Percentiles rank a stretch among this genome's conserved stretches.
phyloP scores from a whole-genome alignment of 2,113 vertebrate genomes.

The Silurus glanis region DNA sequence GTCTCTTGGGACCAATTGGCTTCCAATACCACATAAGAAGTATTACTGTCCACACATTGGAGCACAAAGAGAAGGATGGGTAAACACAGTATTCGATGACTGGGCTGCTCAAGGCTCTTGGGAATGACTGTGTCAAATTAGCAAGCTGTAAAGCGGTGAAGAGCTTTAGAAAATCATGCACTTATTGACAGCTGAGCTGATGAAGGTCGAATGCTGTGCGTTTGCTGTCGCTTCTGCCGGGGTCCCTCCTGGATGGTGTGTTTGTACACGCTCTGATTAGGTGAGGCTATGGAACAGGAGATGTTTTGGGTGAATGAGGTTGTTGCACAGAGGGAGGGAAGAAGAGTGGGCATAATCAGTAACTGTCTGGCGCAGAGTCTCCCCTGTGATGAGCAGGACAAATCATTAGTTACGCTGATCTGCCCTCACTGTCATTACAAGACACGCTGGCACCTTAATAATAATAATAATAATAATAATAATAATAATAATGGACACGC shows the following conservation, averaged over 20 bases:
- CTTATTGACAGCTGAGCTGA: constrained; percentile 48
- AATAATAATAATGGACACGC: constrained; percentile 12
- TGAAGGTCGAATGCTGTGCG: constrained; percentile 32
- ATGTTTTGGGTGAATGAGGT: constrained; percentile 34
- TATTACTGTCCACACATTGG: constrained; percentile 22
- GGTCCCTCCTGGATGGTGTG: constrained; percentile 19
- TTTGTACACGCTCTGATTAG: constrained; percentile 30
- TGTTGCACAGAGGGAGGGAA: constrained; percentile 19
- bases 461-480: background rate
- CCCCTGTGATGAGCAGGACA: constrained; percentile 37
- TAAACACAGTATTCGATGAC: constrained; percentile 37
- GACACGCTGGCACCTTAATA: constrained; percentile 6
- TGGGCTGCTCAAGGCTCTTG: background rate
- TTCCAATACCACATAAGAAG: constrained; percentile 36
- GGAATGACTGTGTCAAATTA: constrained; percentile 39
- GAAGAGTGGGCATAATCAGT: constrained; percentile 20
- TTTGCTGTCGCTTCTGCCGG: constrained; percentile 14
- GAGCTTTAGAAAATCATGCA: constrained; percentile 2
- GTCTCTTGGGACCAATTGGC: constrained; percentile 46
- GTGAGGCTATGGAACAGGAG: constrained; percentile 38
- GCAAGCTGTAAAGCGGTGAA: constrained; percentile 25
- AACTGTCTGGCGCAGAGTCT: constrained; percentile 17
- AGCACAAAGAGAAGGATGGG: constrained; percentile 37
- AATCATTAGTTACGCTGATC: constrained; percentile 51
- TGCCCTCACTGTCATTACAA: constrained; percentile 19